Evolutionary conservation across 1,140 invertebrate genomes (phyloP).

Genomic region (Dreissena polymorpha): DNA sequence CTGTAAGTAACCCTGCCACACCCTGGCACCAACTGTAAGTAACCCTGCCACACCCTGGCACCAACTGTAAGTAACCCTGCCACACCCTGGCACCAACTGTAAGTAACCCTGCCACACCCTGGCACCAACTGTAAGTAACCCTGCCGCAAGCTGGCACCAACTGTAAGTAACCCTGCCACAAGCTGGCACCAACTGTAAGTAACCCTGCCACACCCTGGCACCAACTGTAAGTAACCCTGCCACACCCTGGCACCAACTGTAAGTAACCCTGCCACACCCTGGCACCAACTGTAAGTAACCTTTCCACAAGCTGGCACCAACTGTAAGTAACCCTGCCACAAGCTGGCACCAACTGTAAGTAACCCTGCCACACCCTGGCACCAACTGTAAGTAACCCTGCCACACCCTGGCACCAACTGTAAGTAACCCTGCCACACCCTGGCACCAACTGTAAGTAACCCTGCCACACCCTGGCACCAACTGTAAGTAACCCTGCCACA

Average conservation of each 20-base stretch:
- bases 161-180: conserved; percentile 85
- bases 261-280: conserved; percentile 86
- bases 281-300: conserved; percentile 82
- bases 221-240: conserved; percentile 83
- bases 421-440: conserved; percentile 86
- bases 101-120: conserved; percentile 86
- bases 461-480: conserved; percentile 88
- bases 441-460: conserved; percentile 82
- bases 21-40: conserved; percentile 84
- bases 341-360: conserved; percentile 84
- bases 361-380: conserved; percentile 87
- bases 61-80: conserved; percentile 83
- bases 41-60: conserved; percentile 87
- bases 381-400: conserved; percentile 83
- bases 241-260: conserved; percentile 86
- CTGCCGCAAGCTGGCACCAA: conserved; percentile 88
- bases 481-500: conserved; percentile 85
- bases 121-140: conserved; percentile 82
- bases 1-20: conserved; percentile 85
- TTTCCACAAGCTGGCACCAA: conserved; percentile 87
- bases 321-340: conserved; percentile 85
- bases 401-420: conserved; percentile 86
- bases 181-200: conserved; percentile 84
- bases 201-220: conserved; percentile 87
- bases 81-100: conserved; percentile 86